Evolutionary conservation across 1,140 invertebrate species (phyloP), one percentile per base, ranked within the genome.

Genomic region (Eupeodes corollae): DNA sequence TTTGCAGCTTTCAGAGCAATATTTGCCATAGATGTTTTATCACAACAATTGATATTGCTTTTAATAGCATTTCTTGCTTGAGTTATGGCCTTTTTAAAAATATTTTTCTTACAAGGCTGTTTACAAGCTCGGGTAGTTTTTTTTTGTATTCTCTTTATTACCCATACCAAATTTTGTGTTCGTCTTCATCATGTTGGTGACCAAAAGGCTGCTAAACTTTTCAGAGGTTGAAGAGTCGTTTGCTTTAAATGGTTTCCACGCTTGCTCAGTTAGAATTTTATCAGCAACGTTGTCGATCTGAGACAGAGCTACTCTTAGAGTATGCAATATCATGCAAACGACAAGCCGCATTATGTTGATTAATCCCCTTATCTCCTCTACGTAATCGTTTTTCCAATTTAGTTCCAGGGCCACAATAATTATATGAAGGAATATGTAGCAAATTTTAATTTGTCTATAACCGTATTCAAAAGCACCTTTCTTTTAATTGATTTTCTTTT

Each of bases 321-420:
- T 72, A 73, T 3, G 56, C 55, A 35, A 73, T 69, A 56, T 54
- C 56, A 47, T 50, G 60, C 32, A 47, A 31, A 32, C 52, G 54
- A 46, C 54, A 61, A 11, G 54, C 52, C 49, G 56, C 37, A 50
- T 67, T 56, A 13, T 62, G 45, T 35, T 15, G 14, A 54, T 67
- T 67, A 13, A 64, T 49, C 19, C 56, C 55, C 13, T 15, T 16
- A 55, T 64, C 53, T 35, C 54, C 53, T 52, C 57, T 46, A 16
- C 18, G 44, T 45, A 61, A 48, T 43, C 56, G 31, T 49, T 55
- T 59, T 26, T 53, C 14, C 49, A 73, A 47, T 53, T 68, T 70
- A 12, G 69, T 73, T 30, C 64, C 65, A 14, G 68, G 65, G 10
- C 68, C 69, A 44, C 70, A 72, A 48, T 56, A 71, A 32, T 62